Base-by-base conservation (phyloP, 2,888 invertebrate species). In the Augochlorella aurata region DNA sequence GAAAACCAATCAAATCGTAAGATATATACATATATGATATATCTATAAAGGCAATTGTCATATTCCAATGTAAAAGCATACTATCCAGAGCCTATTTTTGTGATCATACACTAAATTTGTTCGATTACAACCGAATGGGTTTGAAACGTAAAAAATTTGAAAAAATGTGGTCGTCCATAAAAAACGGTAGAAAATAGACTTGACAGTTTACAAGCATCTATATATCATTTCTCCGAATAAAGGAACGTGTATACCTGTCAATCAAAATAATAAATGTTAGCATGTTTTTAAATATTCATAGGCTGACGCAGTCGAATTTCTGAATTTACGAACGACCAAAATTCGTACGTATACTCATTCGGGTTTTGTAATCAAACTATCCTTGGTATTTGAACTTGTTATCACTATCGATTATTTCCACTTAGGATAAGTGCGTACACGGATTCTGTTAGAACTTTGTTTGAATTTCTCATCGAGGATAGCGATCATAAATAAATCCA, bases 71-170 rank as follows among this genome's bases (percentile, higher is more conserved):
- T 78, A 78, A 84, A 76, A 82, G 69, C 82, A 65, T 79, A 79
- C 76, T 86, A 67, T 80, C 80, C 75, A 82, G 74, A 89, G 82
- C 88, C 77, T 89, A 89, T 89, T 90, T 90, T 90, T 89, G 79
- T 89, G 87, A 88, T 79, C 80, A 73, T 79, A 49, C 80, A 54
- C 82, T 79, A 79, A 79, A 71, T 84, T 84, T 75, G 49, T 79
- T 79, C 68, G 61, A 79, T 84, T 81, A 76, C 63, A 68, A 80
- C 66, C 72, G 63, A 68, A 61, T 77, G 29, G 21, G 75, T 74
- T 79, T 84, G 77, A 69, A 74, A 70, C 63, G 67, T 58, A 10
- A 50, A 54, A 52, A 38, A 50, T 77, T 52, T 61, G 61, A 58
- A 16, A 24, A 29, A 14, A 49, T 45, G 12, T 38, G 18, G 47